phyloP scores from a whole-genome alignment of 2,797 vertebrate species.

The Lutjanus argentimaculatus region DNA sequence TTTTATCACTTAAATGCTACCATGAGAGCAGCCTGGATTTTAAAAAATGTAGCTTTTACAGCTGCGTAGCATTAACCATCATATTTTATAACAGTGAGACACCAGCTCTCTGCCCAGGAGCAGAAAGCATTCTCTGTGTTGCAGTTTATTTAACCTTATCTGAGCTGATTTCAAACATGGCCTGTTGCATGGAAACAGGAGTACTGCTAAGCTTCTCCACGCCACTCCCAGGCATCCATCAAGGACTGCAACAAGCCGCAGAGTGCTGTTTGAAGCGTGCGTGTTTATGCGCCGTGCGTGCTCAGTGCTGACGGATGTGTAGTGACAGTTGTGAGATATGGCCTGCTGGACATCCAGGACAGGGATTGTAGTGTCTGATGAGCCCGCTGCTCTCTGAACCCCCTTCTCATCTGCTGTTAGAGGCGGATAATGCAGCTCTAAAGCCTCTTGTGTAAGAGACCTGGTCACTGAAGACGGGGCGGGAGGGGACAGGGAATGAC shows the following conservation, averaged over 20 bases:
- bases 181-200: conserved; percentile 44
- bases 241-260: conserved; percentile 54
- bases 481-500: conserved; percentile 60
- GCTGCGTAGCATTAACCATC: conserved; percentile 48
- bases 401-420: conserved; percentile 43
- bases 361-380: conserved; percentile 42
- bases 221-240: conserved; percentile 49
- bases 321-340: conserved; percentile 64
- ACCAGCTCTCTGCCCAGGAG: not conserved
- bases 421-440: conserved; percentile 53
- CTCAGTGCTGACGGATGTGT: conserved; percentile 51
- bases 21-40: conserved; percentile 19
- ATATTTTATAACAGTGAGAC: conserved; percentile 41
- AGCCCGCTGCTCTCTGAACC: conserved; percentile 39
- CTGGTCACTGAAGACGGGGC: conserved; percentile 45
- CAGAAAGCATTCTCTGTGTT: conserved; percentile 13
- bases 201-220: conserved; percentile 34
- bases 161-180: conserved; percentile 33
- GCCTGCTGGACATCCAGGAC: conserved; percentile 48
- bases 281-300: conserved; percentile 44
- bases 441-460: conserved; percentile 75
- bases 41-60: conserved; percentile 34
- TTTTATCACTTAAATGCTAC: conserved; percentile 44
- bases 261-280: conserved; percentile 51
- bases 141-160: conserved; percentile 54